Percentiles rank a stretch among this genome's conserved stretches.
Evolutionary conservation across 2,797 vertebrate genomes (phyloP).

Genomic region (Ficedula albicollis): DNA sequence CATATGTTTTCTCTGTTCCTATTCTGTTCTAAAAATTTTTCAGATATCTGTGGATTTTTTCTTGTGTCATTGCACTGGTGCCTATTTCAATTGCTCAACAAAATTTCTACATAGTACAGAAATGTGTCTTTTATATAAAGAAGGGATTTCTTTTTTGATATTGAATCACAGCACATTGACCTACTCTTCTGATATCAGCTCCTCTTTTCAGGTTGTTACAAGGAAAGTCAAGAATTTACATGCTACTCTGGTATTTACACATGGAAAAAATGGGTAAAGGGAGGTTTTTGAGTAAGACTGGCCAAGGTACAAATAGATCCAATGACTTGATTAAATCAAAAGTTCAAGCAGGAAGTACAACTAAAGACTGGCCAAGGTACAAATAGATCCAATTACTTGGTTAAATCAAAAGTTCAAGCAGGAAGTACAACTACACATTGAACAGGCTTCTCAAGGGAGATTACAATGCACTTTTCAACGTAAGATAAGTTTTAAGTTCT

Average conservation of each 20-base stretch:
- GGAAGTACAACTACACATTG: neutral
- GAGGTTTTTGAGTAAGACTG: neutral
- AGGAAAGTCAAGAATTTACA: neutral
- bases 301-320: neutral
- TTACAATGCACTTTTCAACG: neutral
- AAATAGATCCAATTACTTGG: no score
- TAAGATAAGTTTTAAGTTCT: neutral
- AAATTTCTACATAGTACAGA: neutral
- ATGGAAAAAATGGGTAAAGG: neutral
- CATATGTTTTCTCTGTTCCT: neutral
- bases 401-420: neutral
- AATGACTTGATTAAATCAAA: neutral
- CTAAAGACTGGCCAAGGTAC: no score
- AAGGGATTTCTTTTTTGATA: neutral
- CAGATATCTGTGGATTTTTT: neutral
- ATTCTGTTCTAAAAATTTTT: neutral
- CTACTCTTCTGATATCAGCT: neutral
- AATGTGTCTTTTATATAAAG: neutral
- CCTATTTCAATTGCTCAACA: neutral
- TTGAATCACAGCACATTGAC: neutral
- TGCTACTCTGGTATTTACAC: neutral
- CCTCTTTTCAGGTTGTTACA: neutral
- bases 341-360: neutral
- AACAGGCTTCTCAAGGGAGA: neutral
- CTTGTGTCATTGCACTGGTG: neutral